Evolutionary conservation across 2,797 vertebrate species (phyloP).

Genomic region (Sebastes diploproa): DNA sequence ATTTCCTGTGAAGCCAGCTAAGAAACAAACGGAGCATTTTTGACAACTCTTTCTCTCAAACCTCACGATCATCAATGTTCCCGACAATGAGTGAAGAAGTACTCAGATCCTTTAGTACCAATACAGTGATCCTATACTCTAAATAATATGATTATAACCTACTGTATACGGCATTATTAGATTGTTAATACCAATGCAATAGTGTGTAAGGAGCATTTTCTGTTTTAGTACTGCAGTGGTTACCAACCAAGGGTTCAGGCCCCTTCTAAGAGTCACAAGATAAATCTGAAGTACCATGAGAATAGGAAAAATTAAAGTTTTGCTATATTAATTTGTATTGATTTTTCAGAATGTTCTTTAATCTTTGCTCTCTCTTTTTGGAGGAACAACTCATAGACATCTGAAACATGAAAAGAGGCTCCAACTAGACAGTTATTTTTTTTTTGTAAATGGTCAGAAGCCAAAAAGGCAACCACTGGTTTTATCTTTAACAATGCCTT

Average conservation of each 20-base stretch:
- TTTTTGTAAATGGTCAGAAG: background rate
- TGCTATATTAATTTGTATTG: background rate
- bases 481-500: background rate
- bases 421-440: background rate
- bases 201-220: background rate
- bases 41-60: background rate
- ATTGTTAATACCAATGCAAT: background rate
- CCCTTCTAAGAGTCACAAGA: background rate
- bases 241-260: background rate
- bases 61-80: background rate
- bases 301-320: background rate
- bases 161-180: background rate
- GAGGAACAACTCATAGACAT: background rate
- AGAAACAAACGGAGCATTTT: conserved; percentile 4
- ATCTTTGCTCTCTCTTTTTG: background rate
- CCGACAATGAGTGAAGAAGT: background rate
- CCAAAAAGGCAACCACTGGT: background rate
- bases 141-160: background rate
- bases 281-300: background rate
- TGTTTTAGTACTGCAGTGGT: background rate
- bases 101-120: background rate
- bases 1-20: background rate
- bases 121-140: background rate
- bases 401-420: background rate
- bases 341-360: background rate